Evolutionary conservation across 1,140 invertebrate genomes (phyloP), one percentile per base, ranked within the genome.

Genomic region (Drosophila eugracilis): DNA sequence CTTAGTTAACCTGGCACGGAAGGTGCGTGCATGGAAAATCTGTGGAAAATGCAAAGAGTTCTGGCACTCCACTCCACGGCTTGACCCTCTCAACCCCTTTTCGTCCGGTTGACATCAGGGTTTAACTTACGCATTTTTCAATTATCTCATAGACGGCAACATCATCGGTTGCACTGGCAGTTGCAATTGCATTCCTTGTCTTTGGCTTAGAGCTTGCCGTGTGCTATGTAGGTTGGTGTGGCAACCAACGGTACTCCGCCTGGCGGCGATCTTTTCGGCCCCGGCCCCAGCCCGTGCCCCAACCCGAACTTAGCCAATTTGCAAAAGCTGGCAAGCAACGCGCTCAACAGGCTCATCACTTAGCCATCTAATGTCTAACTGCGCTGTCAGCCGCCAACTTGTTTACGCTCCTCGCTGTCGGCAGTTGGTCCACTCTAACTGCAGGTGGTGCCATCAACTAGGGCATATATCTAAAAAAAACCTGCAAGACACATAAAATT

Each of bases 331-430:
- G 36, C 41, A 78, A 34, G 48, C 53, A 52, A 67, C 48, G 44
- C 75, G 48, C 58, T 55, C 57, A 73, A 54, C 71, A 74, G 83
- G 81, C 83, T 86, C 81, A 86, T 86, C 81, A 86, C 63, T 81
- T 78, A 75, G 58, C 73, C 80, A 77, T 86, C 81, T 85, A 85
- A 86, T 80, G 73, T 78, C 77, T 86, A 86, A 86, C 81, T 86
- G 78, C 37, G 50, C 81, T 88, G 81, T 88, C 83, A 86, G 74
- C 36, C 36, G 78, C 72, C 70, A 75, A 86, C 73, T 78, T 88
- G 81, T 86, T 86, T 86, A 88, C 69, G 81, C 80, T 79, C 52
- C 34, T 6, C 53, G 70, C 48, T 24, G 15, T 9, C 57, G 34
- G 76, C 53, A 70, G 55, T 73, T 45, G 45, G 24, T 41, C 10